Base-by-base conservation (phyloP, 2,888 invertebrate genomes). In the Hypomecis atomaria region DNA sequence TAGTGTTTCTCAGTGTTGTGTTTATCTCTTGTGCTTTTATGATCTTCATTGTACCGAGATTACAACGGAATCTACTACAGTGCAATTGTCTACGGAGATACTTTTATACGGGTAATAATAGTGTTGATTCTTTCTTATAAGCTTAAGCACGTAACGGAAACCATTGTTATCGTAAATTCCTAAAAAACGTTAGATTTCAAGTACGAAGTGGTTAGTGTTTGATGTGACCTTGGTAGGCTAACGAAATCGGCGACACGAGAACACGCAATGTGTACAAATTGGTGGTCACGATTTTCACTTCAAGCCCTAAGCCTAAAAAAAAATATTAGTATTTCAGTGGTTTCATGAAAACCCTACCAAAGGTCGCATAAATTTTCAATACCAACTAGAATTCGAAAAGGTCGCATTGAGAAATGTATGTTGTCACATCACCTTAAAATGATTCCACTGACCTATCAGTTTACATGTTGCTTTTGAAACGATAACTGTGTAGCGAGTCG, bases 151-250 rank as follows among this genome's bases (percentile, higher is more conserved):
- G 38, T 64, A 45, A 55, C 50, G 59, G 59, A 64, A 50, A 59
- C 34, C 9, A 40, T 54, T 76, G 71, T 75, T 78, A 80, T 79
- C 7, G 36, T 34, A 73, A 77, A 77, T 74, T 75, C 85, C 87
- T 87, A 79, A 86, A 86, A 86, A 86, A 52, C 55, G 54, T 57
- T 63, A 62, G 38, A 62, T 58, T 83, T 86, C 50, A 64, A 64
- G 36, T 55, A 50, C 53, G 81, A 45, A 59, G 47, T 84, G 83
- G 84, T 89, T 88, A 85, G 64, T 80, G 55, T 49, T 68, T 33
- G 33, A 62, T 60, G 73, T 81, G 86, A 87, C 90, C 91, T 91
- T 90, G 89, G 84, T 79, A 84, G 80, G 80, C 83, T 76, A 83
- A 88, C 81, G 79, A 72, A 86, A 88, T 81, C 78, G 79, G 78